Evolutionary conservation across 2,888 invertebrate genomes (phyloP).

Genomic region (Drosophila maculinotata): DNA sequence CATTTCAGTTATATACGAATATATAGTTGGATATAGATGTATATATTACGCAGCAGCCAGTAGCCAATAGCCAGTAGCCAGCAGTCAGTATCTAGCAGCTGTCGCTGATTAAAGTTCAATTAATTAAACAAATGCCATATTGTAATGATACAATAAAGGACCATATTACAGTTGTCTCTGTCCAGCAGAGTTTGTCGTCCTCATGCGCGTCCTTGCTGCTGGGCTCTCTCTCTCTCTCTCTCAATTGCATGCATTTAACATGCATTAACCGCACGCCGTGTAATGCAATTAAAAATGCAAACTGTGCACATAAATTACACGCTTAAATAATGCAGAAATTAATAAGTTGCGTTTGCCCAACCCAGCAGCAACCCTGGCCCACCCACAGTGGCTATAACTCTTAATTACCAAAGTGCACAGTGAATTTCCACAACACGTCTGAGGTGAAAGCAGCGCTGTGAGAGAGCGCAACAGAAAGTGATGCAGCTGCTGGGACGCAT

Average conservation of each 20-base stretch:
- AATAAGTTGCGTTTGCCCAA: conserved; percentile 68
- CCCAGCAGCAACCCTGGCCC: conserved; percentile 5
- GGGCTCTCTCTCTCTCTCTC: conserved; percentile 11
- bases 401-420: conserved; percentile 66
- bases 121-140: conserved; percentile 72
- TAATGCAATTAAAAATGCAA: conserved; percentile 78
- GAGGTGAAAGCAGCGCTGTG: conserved; percentile 35
- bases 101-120: conserved; percentile 73
- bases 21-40: neutral
- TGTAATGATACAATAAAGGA: conserved; percentile 51
- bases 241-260: conserved; percentile 72
- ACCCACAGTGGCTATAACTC: conserved; percentile 56
- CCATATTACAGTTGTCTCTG: conserved; percentile 49
- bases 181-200: no score
- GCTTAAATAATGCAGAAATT: conserved; percentile 79
- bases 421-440: conserved; percentile 31
- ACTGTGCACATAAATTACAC: conserved; percentile 75
- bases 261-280: conserved; percentile 73
- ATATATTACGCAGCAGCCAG: conserved; percentile 9
- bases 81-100: no score
- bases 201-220: neutral
- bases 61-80: no score
- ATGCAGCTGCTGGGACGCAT: conserved; percentile 43
- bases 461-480: conserved; percentile 29
- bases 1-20: neutral